A percentile compares a stretch with the other conserved stretches of the same genome.
phyloP scores from a whole-genome alignment of 2,113 vertebrate species.

The Oryzias celebensis region DNA sequence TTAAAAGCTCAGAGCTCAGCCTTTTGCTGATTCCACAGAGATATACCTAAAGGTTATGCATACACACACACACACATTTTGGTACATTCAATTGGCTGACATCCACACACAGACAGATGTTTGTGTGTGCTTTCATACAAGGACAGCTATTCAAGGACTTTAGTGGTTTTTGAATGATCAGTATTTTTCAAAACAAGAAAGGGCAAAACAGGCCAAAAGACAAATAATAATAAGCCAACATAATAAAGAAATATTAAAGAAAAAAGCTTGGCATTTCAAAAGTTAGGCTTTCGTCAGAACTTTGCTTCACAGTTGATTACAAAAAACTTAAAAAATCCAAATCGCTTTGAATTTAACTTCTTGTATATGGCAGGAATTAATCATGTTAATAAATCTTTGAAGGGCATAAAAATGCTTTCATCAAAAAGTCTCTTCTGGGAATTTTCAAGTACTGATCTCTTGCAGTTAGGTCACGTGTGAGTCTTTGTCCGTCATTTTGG shows the following conservation, averaged over 20 bases:
- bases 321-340: conserved; percentile 35
- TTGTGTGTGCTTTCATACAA: conserved; percentile 3
- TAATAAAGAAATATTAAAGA: neutral
- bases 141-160: conserved; percentile 47
- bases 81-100: conserved; percentile 11
- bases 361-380: too few relatives aligned
- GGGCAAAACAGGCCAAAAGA: neutral
- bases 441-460: too few relatives aligned
- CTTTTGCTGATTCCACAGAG: conserved; percentile 57
- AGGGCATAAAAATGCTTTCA: neutral
- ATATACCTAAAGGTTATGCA: conserved; percentile 50
- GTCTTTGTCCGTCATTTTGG: too few relatives aligned
- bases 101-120: conserved; percentile 11
- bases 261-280: conserved; percentile 31
- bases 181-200: conserved; percentile 28
- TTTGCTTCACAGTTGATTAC: conserved; percentile 16
- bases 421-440: too few relatives aligned
- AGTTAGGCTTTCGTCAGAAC: conserved; percentile 36
- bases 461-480: too few relatives aligned
- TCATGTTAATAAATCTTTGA: too few relatives aligned
- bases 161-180: conserved; percentile 62
- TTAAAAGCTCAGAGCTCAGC: conserved; percentile 60
- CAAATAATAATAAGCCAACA: neutral
- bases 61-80: neutral
- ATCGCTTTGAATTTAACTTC: conserved; percentile 26